Evolutionary conservation across 1,140 invertebrate genomes (phyloP).

Genomic region (Nylanderia fulva): DNA sequence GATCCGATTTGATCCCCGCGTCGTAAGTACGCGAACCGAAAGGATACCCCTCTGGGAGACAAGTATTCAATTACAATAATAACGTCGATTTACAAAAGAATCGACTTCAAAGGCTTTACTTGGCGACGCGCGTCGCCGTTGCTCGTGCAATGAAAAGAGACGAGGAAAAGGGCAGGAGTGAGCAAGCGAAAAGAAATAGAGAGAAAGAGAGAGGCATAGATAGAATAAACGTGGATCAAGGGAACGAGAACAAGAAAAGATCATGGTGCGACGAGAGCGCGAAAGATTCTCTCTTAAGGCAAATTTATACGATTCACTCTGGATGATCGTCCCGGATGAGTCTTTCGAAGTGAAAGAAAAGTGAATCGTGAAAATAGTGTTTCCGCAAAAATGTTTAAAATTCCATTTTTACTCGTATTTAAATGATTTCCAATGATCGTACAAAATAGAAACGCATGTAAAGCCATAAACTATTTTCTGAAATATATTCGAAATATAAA

Average conservation of each 20-base stretch:
- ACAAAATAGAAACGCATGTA: not conserved
- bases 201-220: conserved; percentile 60
- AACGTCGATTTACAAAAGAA: conserved; percentile 79
- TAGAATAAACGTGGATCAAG: conserved; percentile 70
- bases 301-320: conserved; percentile 50
- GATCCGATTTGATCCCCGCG: conserved; percentile 63
- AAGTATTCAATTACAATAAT: conserved; percentile 82
- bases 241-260: conserved; percentile 66
- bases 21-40: conserved; percentile 55
- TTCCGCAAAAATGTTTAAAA: not conserved
- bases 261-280: conserved; percentile 60
- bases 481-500: not conserved
- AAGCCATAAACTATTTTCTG: not conserved
- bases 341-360: conserved; percentile 21
- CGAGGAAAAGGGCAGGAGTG: conserved; percentile 24
- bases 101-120: conserved; percentile 77
- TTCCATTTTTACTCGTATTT: not conserved
- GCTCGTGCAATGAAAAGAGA: conserved; percentile 58
- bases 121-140: conserved; percentile 70
- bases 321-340: conserved; percentile 32
- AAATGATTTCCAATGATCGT: not conserved
- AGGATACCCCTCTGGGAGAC: conserved; percentile 72
- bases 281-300: conserved; percentile 59
- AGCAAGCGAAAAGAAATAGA: conserved; percentile 31
- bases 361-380: conserved; percentile 23